Percentiles rank a stretch among this genome's conserved stretches.
phyloP scores from a whole-genome alignment of 2,888 invertebrate genomes.

The Limnephilus auricula region DNA sequence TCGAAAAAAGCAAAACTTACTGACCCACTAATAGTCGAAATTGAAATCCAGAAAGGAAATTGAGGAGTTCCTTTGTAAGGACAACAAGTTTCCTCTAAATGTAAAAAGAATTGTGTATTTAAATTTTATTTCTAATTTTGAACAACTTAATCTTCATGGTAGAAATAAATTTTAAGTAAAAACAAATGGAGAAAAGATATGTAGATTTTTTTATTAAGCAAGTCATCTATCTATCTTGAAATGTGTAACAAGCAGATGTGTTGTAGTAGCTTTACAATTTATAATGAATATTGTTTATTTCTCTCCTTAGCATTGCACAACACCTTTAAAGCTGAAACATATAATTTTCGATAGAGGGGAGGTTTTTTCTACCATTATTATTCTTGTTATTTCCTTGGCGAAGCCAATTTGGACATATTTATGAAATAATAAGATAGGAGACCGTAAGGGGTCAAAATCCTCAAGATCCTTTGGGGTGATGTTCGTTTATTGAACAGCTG shows the following conservation, averaged over 20 bases:
- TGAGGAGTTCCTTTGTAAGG: too few species aligned
- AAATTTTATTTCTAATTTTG: too few species aligned
- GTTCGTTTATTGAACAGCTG: conserved; percentile 2
- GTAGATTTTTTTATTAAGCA: too few species aligned
- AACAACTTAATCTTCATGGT: too few species aligned
- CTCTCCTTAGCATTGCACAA: not conserved
- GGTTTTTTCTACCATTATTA: conserved; percentile 2
- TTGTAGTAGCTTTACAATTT: not conserved
- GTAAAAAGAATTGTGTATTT: too few species aligned
- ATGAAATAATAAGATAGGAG: not conserved
- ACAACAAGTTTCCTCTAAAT: too few species aligned
- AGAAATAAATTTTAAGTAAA: too few species aligned
- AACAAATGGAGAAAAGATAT: too few species aligned
- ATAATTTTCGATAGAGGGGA: conserved; percentile 12
- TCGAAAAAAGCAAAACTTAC: too few species aligned
- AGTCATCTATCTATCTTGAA: not conserved
- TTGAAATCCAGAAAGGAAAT: too few species aligned
- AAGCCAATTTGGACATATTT: conserved; percentile 8
- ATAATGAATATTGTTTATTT: not conserved
- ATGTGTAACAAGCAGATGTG: not conserved
- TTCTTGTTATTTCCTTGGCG: not conserved
- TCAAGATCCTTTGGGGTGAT: not conserved
- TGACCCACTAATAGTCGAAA: too few species aligned
- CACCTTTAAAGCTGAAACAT: conserved; percentile 2
- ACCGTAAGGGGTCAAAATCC: conserved; percentile 6